A percentile compares a stretch with the other conserved stretches of the same genome.
Evolutionary conservation across 1,140 invertebrate species (phyloP).

Genomic region (Drosophila kepulauana): DNA sequence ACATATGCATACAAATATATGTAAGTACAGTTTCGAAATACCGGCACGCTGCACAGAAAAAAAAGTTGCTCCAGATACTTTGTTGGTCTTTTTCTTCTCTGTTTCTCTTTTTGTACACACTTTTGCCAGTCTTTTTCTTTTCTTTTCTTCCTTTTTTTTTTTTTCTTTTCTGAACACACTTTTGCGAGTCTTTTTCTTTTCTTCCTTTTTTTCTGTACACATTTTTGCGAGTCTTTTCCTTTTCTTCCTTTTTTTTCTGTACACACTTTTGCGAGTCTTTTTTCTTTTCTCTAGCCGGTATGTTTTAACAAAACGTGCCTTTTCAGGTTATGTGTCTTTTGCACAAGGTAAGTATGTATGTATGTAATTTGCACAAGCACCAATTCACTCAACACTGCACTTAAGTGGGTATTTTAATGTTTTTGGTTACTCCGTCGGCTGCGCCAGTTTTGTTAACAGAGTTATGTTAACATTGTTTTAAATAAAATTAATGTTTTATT

Average conservation of each 20-base stretch:
- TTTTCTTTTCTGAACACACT: not conserved
- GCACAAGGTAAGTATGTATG: constrained; percentile 15
- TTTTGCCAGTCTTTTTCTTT: no score
- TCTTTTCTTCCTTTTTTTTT: not conserved
- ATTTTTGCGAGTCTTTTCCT: no score
- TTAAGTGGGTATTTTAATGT: constrained; percentile 26
- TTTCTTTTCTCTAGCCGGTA: constrained; percentile 7
- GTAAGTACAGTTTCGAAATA: not conserved
- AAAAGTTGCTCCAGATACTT: constrained; percentile 8
- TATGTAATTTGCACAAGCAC: not conserved
- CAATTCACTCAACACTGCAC: constrained; percentile 21
- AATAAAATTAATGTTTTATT: not conserved
- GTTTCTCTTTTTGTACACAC: no score
- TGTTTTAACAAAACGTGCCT: constrained; percentile 14
- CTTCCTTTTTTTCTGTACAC: no score
- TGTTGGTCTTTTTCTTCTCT: constrained; percentile 1
- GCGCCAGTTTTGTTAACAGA: constrained; percentile 25
- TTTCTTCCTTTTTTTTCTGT: not conserved
- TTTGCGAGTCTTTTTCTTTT: constrained; percentile 8
- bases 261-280: constrained; percentile 16
- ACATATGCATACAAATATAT: not conserved
- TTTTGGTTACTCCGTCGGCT: constrained; percentile 24
- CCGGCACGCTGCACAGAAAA: constrained; percentile 14
- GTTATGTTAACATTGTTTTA: constrained; percentile 17
- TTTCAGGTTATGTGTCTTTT: constrained; percentile 19